A percentile compares a stretch with the other conserved stretches of the same genome.
These are phyloP conservation scores for Paramuricea clavata DNA, from an alignment of 92 coral and sea anemone genomes.

Conservation along the genomic window DNA sequence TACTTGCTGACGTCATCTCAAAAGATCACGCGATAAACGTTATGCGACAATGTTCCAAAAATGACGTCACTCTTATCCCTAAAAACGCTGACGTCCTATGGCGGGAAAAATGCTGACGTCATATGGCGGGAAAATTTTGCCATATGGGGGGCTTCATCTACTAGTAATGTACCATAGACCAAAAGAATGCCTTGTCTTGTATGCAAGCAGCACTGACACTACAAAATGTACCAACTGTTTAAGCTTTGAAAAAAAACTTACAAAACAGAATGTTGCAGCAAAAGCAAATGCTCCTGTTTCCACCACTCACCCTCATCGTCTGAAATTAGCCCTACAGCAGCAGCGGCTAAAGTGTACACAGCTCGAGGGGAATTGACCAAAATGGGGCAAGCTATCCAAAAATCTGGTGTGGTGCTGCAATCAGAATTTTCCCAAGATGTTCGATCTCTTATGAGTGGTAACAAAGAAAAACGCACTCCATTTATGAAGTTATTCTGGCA, in stretches of 20 bases:
- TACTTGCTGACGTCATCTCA: too few species aligned
- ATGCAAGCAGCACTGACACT: not conserved
- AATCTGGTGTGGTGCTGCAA: not conserved
- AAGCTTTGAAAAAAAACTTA: not conserved
- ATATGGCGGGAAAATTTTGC: too few species aligned
- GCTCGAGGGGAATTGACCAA: not conserved
- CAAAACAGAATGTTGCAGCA: not conserved
- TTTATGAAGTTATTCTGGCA: slow-evolving; percentile 73
- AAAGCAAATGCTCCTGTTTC: slow-evolving; percentile 24
- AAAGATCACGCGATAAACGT: too few species aligned
- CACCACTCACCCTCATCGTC: not conserved
- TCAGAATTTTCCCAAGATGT: slow-evolving; percentile 12
- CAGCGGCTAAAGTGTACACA: slow-evolving; percentile 1
- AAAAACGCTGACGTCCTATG: too few species aligned
- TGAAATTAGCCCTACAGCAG: not conserved
- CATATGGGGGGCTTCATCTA: too few species aligned
- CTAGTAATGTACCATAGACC: not conserved
- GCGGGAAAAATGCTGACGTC: too few species aligned
- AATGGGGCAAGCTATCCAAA: not conserved
- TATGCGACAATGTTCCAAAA: too few species aligned
- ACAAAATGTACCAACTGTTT: slow-evolving; percentile 11
- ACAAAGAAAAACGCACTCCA: slow-evolving; percentile 33
- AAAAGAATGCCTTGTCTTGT: slow-evolving; percentile 9
- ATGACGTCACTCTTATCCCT: too few species aligned
- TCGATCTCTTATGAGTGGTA: not conserved